phyloP scores from a whole-genome alignment of 2,888 invertebrate genomes.

The Eupithecia subfuscata region DNA sequence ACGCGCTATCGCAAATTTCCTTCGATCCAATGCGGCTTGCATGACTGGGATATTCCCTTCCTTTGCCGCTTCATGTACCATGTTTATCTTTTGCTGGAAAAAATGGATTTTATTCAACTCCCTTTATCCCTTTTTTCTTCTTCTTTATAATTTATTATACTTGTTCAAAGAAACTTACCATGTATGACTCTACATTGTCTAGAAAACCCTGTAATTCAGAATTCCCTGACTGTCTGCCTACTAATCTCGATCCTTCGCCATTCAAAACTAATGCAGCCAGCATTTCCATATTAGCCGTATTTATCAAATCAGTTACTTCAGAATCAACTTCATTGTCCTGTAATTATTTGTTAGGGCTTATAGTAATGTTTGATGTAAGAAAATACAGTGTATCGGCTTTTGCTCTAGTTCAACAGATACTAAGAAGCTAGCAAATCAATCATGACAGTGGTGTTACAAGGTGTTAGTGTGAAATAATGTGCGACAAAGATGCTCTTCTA shows the following conservation, averaged over 20 bases:
- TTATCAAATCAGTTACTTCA: constrained; percentile 87
- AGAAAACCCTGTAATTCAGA: constrained; percentile 93
- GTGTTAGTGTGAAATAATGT: constrained; percentile 76
- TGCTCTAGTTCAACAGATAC: constrained; percentile 60
- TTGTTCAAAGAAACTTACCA: constrained; percentile 83
- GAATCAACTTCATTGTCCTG: constrained; percentile 84
- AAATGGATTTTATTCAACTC: constrained; percentile 1
- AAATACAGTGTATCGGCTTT: constrained; percentile 62
- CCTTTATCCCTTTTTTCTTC: no score
- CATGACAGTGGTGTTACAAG: constrained; percentile 72
- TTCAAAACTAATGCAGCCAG: constrained; percentile 94
- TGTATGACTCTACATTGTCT: constrained; percentile 93
- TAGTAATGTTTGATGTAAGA: not conserved
- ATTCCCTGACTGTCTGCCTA: constrained; percentile 88
- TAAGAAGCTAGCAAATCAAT: constrained; percentile 82
- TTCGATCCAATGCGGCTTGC: constrained; percentile 92
- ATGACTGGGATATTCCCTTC: constrained; percentile 93
- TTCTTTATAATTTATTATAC: not conserved
- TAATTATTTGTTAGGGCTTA: constrained; percentile 40
- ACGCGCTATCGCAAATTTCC: constrained; percentile 95
- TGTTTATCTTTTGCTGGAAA: constrained; percentile 92
- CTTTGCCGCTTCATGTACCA: constrained; percentile 93
- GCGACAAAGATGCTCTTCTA: constrained; percentile 75
- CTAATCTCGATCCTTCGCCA: constrained; percentile 92
- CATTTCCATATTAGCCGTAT: constrained; percentile 93